Evolutionary conservation across 2,797 vertebrate species (phyloP), one percentile per base, ranked within the genome.

Genomic region (Cottoperca gobio): DNA sequence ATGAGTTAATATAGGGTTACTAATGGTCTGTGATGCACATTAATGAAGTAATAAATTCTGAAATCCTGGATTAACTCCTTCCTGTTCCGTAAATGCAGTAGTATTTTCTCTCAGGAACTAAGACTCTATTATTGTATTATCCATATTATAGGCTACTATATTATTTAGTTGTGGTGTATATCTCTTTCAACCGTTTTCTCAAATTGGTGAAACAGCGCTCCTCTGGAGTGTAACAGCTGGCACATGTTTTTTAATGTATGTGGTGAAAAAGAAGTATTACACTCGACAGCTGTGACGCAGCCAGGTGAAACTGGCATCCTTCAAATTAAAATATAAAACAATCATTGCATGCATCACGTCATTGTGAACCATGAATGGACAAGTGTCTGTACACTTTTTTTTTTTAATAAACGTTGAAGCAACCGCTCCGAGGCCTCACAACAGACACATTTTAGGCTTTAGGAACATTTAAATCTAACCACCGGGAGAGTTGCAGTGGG

Each of bases 131-230:
- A 1, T 8, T 33, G n/a, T n/a, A 33, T 7, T 7, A 33, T 33
- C 31, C 31, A 8, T 33, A 33, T 33, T 31, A 33, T 33, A 33
- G n/a, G n/a, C n/a, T n/a, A n/a, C 31, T 33, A 33, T 33, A 16
- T 45, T 23, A 40, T 42, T 17, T 46, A 2, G 6, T 53, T 66
- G 14, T 45, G 28, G 11, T 3, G n/a, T 52, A 16, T 2, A 1
- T 17, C 2, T 19, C 19, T 58, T 58, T 7, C 10, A 50, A 17
- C 33, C 10, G 5, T 21, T 33, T 67, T 16, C 17, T 54, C 17
- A 26, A 48, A 11, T 42, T 40, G 46, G 61, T n/a, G 19, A 74
- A 84, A 80, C 70, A 84, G 82, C 78, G 78, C 78, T 82, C 43
- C 78, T 48, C 55, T 70, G 8, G 23, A 10, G 19, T 17, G 1